Evolutionary conservation across 2,113 vertebrate species (phyloP).

Genomic region (Romanogobio albipinnatus): DNA sequence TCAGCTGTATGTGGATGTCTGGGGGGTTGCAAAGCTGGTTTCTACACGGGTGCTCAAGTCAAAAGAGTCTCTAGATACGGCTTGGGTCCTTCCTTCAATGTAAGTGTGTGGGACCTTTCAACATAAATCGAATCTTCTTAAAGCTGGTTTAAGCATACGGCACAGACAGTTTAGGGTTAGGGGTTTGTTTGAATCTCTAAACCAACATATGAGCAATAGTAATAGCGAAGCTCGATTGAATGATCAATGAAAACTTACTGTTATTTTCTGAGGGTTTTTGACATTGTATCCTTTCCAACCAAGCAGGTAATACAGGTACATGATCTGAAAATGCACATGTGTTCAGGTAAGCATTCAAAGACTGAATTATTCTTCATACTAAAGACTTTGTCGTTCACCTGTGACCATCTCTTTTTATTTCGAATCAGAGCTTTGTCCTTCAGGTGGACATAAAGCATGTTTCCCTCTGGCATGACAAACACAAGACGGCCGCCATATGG

Average conservation of each 20-base stretch:
- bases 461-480: conserved; percentile 78
- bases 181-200: not conserved
- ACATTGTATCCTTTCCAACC: conserved; percentile 79
- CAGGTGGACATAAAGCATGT: conserved; percentile 78
- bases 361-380: not conserved
- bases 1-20: not conserved
- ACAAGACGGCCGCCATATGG: conserved; percentile 78
- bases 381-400: conserved; percentile 65
- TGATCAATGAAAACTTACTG: conserved; percentile 55
- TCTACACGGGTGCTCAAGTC: not conserved
- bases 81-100: not conserved
- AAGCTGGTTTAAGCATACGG: not conserved
- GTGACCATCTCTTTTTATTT: conserved; percentile 84
- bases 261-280: conserved; percentile 76
- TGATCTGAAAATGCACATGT: conserved; percentile 71
- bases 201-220: not conserved
- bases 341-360: not conserved
- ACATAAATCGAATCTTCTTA: not conserved
- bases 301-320: conserved; percentile 83
- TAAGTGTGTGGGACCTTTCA: not conserved
- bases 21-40: not conserved
- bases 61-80: not conserved
- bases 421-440: conserved; percentile 79
- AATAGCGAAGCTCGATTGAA: not conserved
- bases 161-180: not conserved